Conservation (phyloP, 2,797 vertebrate species). For the Coregonus ussuriensis region DNA sequence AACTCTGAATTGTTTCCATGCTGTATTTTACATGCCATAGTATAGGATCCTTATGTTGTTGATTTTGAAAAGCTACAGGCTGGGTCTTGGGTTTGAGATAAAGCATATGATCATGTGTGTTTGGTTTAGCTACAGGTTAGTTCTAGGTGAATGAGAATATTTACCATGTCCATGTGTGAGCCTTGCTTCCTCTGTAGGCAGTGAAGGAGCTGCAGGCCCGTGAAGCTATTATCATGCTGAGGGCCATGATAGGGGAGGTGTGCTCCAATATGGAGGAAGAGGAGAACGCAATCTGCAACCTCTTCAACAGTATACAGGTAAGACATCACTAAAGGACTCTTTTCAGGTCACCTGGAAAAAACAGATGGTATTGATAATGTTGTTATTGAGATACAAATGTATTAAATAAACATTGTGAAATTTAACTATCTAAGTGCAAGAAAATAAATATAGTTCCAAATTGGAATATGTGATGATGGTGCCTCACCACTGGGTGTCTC, state of each 20-base stretch:
- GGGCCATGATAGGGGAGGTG: constrained; percentile 92
- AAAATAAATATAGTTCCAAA: too few species aligned
- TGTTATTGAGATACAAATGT: neutral
- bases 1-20: too few species aligned
- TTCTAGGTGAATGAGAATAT: neutral
- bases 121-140: neutral
- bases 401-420: neutral
- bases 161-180: neutral
- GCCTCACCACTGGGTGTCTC: constrained; percentile 65
- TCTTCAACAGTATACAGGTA: constrained; percentile 84
- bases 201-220: constrained; percentile 77
- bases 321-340: neutral
- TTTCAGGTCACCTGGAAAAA: neutral
- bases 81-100: too few species aligned
- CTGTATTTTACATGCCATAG: too few species aligned
- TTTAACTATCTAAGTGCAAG: neutral
- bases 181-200: constrained; percentile 49
- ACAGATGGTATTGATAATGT: neutral
- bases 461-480: neutral
- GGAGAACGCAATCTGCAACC: constrained; percentile 85
- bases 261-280: constrained; percentile 88
- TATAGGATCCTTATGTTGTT: too few species aligned
- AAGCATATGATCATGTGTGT: too few species aligned
- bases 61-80: too few species aligned
- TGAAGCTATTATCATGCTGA: constrained; percentile 88